Base-by-base conservation (phyloP, 2,113 vertebrate genomes). In the Hymenochirus boettgeri region DNA sequence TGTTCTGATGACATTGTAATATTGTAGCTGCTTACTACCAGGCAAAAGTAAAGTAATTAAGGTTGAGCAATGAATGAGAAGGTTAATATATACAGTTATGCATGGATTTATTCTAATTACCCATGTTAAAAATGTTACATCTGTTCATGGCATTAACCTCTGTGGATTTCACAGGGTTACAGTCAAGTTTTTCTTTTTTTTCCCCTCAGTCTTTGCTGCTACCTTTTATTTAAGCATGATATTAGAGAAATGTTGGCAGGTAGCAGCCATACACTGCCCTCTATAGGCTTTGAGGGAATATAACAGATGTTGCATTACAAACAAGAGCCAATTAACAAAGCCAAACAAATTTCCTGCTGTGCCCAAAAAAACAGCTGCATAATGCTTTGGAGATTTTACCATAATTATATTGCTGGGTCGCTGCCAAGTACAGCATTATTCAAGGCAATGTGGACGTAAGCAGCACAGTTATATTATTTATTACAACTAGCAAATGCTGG, bases 341-440 rank as follows among this genome's bases (percentile, higher is more conserved):
- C 55, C 45, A 66, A 51, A 66, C 55, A 66, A 66, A 66, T 51
- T 42, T 50, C 42, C 54, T 57, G 42, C 26, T 19, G 54, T 18
- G 39, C 53, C 52, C 52, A 57, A 51, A 66, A n/a, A n/a, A 58
- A 58, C 64, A 58, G 42, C 56, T 58, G 54, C 64, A 59, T 58
- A 51, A 66, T 39, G 55, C 64, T 26, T 39, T 2, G 45, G 29
- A n/a, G 46, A 66, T 66, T 35, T 26, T 33, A 52, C 37, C 55
- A 57, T 58, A 66, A 58, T 51, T 27, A 58, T 22, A 51, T 35
- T 18, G 39, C 54, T 65, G 63, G 45, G 10, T 9, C 3, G 27
- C 21, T 7, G 46, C 64, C 64, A 66, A 66, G 42, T 26, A 23
- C 21, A 39, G 54, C 45, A 57, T 57, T 66, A 58, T 42, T 33